These are phyloP conservation scores for Rhynchophorus ferrugineus DNA, from an alignment of 1,140 invertebrate genomes.

Conservation along the genomic window DNA sequence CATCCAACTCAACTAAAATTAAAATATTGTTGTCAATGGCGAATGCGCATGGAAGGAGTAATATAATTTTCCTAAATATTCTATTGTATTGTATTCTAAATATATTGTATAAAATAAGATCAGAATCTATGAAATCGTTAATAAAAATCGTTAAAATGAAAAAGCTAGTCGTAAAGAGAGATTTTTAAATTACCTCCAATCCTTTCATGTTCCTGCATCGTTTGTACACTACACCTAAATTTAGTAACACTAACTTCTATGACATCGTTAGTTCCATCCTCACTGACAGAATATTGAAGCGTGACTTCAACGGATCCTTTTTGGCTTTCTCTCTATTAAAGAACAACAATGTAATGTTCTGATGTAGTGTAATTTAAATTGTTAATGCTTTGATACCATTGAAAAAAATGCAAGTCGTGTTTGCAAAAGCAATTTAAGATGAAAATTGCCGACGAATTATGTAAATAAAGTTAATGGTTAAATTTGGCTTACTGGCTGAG, in stretches of 20 bases:
- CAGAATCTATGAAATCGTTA: no score
- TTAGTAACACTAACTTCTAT: conserved; percentile 53
- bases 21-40: no score
- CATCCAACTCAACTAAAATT: no score
- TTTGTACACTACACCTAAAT: conserved; percentile 55
- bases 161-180: no score
- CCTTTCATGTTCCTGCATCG: conserved; percentile 61
- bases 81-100: no score
- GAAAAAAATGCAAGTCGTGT: background rate
- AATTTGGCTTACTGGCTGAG: conserved; percentile 47
- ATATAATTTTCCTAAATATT: no score
- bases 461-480: conserved; percentile 2
- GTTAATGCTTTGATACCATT: background rate
- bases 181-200: conserved; percentile 46
- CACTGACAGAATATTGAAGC: conserved; percentile 52
- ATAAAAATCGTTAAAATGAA: no score
- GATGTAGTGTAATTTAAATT: background rate
- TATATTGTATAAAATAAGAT: no score
- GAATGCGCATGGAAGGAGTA: no score
- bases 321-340: conserved; percentile 54
- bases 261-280: conserved; percentile 51
- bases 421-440: background rate
- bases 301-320: conserved; percentile 60
- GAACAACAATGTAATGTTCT: background rate
- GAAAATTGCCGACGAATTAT: background rate